Evolutionary conservation across 2,113 vertebrate species (phyloP), one percentile per base, ranked within the genome.

Genomic region (Brienomyrus longianalis): DNA sequence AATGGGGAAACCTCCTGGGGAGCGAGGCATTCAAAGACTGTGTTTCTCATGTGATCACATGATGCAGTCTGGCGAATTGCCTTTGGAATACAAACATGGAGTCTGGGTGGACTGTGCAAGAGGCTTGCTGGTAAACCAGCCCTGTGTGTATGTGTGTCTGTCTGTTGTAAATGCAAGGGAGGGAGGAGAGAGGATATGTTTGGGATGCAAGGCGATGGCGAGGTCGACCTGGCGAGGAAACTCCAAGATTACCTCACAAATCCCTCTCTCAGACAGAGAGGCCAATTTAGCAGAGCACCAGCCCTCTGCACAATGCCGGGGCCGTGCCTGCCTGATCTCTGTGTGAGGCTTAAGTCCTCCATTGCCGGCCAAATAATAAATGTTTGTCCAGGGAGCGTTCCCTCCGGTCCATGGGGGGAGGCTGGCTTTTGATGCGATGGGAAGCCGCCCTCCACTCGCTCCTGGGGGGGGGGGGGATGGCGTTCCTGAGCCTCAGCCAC

Each of bases 171-270:
- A 27, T 19, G n/a, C 45, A 54, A 2, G 50, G 9, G 85, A 86
- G 86, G 11, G 54, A 10, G 3, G 35, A 23, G 47, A 62, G 10
- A 62, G 87, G 56, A 47, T 31, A 39, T 39, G 35, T 15, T 43
- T 80, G 88, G 48, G 51, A 83, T 86, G 47, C 83, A 89, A 83
- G 56, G 90, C 80, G 90, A 88, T 90, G 83, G 90, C 88, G 84
- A 92, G 90, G 91, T 92, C 86, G 89, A 89, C 83, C 91, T 83
- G 90, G 90, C 89, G 45, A 89, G 88, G 90, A 80, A 91, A 89
- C 85, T 90, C 54, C 84, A 80, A 88, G 89, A 90, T 93, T 91
- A 88, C 87, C 85, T 88, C 86, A 90, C 87, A 92, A 91, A 90
- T 87, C 90, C 86, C 90, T 87, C 66, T 89, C 90, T 91, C 89